phyloP scores from a whole-genome alignment of 2,113 vertebrate genomes.

The Recurvirostra avosetta region DNA sequence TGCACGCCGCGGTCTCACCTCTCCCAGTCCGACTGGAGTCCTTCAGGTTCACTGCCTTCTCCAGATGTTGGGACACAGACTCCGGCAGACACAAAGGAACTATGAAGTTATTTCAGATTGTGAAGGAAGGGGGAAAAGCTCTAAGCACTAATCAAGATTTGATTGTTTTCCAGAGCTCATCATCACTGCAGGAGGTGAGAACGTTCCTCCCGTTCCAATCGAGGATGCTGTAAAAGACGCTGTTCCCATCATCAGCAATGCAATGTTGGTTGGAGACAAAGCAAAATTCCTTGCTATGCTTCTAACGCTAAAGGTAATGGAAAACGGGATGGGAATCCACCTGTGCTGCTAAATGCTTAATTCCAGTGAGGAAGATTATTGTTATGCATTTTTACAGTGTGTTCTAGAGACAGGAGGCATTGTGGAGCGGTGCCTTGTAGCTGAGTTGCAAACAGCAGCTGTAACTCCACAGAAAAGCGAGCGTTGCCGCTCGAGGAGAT shows the following conservation, averaged over 20 bases:
- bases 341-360: not conserved
- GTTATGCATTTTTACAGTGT: fast-evolving
- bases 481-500: fast-evolving
- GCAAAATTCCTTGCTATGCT: slow-evolving; percentile 88
- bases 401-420: no score
- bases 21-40: not conserved
- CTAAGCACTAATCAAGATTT: not conserved
- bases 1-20: not conserved
- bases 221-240: slow-evolving; percentile 86
- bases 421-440: fast-evolving
- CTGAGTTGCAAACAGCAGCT: not conserved
- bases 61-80: not conserved
- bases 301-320: slow-evolving; percentile 86
- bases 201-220: slow-evolving; percentile 83
- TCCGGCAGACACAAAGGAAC: not conserved
- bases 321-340: not conserved
- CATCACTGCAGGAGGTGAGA: slow-evolving; percentile 91
- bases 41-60: not conserved
- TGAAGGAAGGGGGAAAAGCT: not conserved
- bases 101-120: not conserved
- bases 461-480: not conserved
- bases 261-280: slow-evolving; percentile 90
- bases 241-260: slow-evolving; percentile 90
- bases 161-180: slow-evolving; percentile 83
- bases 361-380: not conserved